A percentile compares a stretch with the other conserved stretches of the same genome.
phyloP scores from a whole-genome alignment of 1,140 invertebrate species.

The Eriosoma lanigerum region DNA sequence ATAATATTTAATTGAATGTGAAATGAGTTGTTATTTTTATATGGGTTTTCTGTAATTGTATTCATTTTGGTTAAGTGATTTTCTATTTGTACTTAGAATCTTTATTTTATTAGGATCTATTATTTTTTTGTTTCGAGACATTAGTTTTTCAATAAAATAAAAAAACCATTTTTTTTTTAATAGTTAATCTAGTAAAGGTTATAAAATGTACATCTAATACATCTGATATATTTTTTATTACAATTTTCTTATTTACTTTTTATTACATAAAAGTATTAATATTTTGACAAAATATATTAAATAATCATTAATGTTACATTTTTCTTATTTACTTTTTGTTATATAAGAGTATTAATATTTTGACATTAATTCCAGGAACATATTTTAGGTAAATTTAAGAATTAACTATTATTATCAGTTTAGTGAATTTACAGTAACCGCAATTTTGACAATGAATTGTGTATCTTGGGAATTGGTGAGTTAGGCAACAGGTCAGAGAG shows the following conservation, averaged over 20 bases:
- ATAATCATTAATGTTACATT: neutral
- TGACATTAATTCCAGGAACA: neutral
- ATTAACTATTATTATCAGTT: neutral
- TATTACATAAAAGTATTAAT: conserved; percentile 6
- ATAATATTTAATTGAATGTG: too few species aligned
- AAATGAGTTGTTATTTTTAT: too few species aligned
- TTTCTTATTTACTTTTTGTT: neutral
- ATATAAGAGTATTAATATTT: neutral
- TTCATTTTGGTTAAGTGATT: neutral
- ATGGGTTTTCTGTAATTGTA: neutral
- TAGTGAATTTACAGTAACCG: neutral
- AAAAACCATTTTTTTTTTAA: neutral
- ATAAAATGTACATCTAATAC: neutral
- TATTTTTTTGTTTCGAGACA: conserved; percentile 21
- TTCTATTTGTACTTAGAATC: neutral
- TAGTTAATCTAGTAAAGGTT: neutral
- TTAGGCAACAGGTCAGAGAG: conserved; percentile 38
- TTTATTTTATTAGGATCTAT: conserved; percentile 8
- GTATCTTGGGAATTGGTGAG: conserved; percentile 6
- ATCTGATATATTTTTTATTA: neutral
- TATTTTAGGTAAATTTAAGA: neutral
- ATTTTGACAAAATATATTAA: neutral
- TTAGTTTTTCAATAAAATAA: conserved; percentile 41
- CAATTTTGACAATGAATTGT: conserved; percentile 6
- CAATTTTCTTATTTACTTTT: neutral